Evolutionary conservation across 2,888 invertebrate species (phyloP), one percentile per base, ranked within the genome.

Genomic region (Dynastes maya): DNA sequence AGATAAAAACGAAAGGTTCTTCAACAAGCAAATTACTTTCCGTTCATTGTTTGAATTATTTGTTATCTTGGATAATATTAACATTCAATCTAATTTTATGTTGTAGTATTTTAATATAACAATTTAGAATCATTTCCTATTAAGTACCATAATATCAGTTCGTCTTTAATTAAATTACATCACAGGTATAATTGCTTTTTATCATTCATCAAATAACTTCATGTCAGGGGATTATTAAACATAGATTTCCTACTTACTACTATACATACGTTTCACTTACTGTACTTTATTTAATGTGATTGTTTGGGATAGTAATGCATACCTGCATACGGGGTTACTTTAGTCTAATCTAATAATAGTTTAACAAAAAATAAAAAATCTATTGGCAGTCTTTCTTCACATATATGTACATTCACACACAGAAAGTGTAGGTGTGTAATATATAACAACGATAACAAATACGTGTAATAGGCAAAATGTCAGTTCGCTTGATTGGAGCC

Each of bases 381-480:
- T 68, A 51, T 51, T 51, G 27, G 51, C 68, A 68, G 68, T 68
- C 68, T 68, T 68, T 68, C 29, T 58, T 58, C 55, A 58, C 55
- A 58, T 58, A 58, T 58, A 16, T 16, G 16, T 29, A 68, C 22
- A 68, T 68, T 27, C 13, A 49, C 68, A 51, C 68, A 51, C 68
- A 53, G 22, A 29, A 29, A 51, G 27, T 51, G 51, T 22, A 27
- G 11, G 45, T 68, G 51, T 68, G 49, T 51, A 37, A n/a, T 40
- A 37, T 45, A 27, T 51, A 68, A 74, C 72, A 74, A 74, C 45
- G 27, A 74, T 61, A 74, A 74, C 72, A 74, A 74, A 71, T 71
- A 16, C 22, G 8, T 16, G 22, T 58, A 8, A 22, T 58, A 8
- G 45, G 22, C 32, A 32, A 68, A 51, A 16, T 11, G n/a, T 68